A percentile compares a stretch with the other conserved stretches of the same genome.
phyloP scores from a whole-genome alignment of 2,113 vertebrate genomes.

The Paraplagusia blochii region DNA sequence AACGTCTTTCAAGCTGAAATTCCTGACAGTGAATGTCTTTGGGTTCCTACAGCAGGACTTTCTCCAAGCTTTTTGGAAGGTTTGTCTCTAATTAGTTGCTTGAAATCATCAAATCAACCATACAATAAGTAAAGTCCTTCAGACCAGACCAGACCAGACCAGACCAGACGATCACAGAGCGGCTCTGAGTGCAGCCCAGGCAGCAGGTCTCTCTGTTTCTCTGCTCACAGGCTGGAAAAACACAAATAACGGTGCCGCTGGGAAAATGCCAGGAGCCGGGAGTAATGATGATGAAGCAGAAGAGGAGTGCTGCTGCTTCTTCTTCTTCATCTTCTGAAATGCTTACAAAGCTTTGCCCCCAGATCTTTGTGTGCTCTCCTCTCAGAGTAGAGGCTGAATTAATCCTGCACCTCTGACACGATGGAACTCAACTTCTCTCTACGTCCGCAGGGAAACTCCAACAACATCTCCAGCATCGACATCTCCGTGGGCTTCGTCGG shows the following conservation, averaged over 20 bases:
- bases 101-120: no score
- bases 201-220: conserved; percentile 5
- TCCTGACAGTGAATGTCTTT: no score
- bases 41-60: no score
- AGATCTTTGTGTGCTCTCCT: conserved; percentile 16
- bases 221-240: conserved; percentile 24
- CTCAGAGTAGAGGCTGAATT: background rate
- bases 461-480: conserved; percentile 91
- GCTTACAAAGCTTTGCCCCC: conserved; percentile 24
- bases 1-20: no score
- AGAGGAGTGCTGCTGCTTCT: conserved; percentile 1
- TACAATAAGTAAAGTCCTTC: no score
- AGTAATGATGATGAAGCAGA: conserved; percentile 48
- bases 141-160: background rate
- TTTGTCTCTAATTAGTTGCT: no score
- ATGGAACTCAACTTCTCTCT: conserved; percentile 34
- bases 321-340: no score
- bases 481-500: conserved; percentile 93
- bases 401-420: background rate
- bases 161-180: background rate
- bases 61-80: no score
- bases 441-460: conserved; percentile 90
- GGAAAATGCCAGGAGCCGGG: conserved; percentile 29
- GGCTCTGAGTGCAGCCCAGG: conserved; percentile 10
- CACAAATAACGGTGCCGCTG: conserved; percentile 37